Base-by-base conservation (phyloP, 2,797 vertebrate species). In the Thaleichthys pacificus region DNA sequence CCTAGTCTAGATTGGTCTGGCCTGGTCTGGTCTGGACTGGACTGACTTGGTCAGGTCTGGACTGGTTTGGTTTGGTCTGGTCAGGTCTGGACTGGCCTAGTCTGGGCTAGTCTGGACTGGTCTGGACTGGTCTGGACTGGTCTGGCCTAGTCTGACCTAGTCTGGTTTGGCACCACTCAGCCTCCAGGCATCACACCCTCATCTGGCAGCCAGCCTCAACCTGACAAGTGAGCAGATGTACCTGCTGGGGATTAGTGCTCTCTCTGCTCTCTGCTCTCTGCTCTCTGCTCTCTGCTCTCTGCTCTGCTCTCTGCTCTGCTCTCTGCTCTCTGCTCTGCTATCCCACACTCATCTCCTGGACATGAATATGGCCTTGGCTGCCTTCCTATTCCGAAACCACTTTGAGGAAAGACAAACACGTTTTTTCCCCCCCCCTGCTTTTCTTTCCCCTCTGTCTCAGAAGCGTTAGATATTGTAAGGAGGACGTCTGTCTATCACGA, bases 401-500 rank as follows among this genome's bases (percentile, higher is more conserved):
- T 24, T 4, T 4, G 75, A 80, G 38, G 78, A 84, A 75, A 79
- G 81, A 75, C 73, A 69, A 77, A 3, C 76, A 2, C 26, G 26
- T 24, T 24, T 24, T 61, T 80, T 86, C 84, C 72, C 63, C 84
- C 72, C 63, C 35, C 15, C 35, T 17, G 66, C 65, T 63, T 26
- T 19, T 71, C 69, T 32, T 61, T 77, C 78, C 77, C 81, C 32
- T 32, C 17, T 80, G 79, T 83, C 68, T 73, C 65, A 26, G 21
- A 26, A 61, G 73, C 63, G 80, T 69, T 70, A 38, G 82, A 70
- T 77, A 38, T 22, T 75, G 74, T 83, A 81, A 73, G 77, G 80
- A 82, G 72, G 79, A 77, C 83, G 86, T 83, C 87, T 88, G 76
- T 35, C 21, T 21, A 4, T 58, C 77, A 87, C 84, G 82, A 78